phyloP scores from a whole-genome alignment of 2,797 vertebrate species.

The Myotis pilosus region DNA sequence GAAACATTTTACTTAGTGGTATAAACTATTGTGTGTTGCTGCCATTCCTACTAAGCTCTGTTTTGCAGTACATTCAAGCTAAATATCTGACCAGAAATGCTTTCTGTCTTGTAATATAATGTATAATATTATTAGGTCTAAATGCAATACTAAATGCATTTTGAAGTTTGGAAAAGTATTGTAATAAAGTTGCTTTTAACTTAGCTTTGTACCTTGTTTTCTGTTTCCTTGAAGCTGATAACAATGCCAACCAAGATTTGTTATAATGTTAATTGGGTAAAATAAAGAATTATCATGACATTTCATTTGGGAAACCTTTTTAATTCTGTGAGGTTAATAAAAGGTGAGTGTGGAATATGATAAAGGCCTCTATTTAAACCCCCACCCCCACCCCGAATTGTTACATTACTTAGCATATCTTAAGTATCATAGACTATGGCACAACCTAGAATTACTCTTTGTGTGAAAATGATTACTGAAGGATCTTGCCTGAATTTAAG shows the following conservation, averaged over 20 bases:
- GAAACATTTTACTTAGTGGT: slow-evolving; percentile 60
- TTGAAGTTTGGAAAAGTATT: slow-evolving; percentile 84
- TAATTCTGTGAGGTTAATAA: slow-evolving; percentile 2
- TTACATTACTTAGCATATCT: background rate
- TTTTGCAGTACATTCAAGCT: slow-evolving; percentile 74
- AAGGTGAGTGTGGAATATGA: background rate
- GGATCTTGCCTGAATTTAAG: background rate
- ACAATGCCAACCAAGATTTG: background rate
- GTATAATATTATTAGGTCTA: slow-evolving; percentile 85
- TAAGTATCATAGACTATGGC: background rate
- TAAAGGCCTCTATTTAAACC: background rate
- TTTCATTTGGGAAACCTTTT: slow-evolving; percentile 27
- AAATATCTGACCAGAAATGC: slow-evolving; percentile 69
- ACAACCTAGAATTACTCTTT: background rate
- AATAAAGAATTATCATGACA: slow-evolving; percentile 23
- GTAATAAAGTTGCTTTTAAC: slow-evolving; percentile 86
- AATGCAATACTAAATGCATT: slow-evolving; percentile 81
- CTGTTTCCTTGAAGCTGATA: slow-evolving; percentile 75
- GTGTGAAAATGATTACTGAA: slow-evolving; percentile 3
- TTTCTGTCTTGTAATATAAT: slow-evolving; percentile 87
- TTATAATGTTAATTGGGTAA: background rate
- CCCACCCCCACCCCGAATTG: background rate
- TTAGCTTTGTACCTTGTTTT: slow-evolving; percentile 76
- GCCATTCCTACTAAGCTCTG: slow-evolving; percentile 66
- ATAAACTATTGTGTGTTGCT: slow-evolving; percentile 79